Base-by-base conservation (phyloP, 64 coral and sea anemone species). In the Cladopsammia gracilis region DNA sequence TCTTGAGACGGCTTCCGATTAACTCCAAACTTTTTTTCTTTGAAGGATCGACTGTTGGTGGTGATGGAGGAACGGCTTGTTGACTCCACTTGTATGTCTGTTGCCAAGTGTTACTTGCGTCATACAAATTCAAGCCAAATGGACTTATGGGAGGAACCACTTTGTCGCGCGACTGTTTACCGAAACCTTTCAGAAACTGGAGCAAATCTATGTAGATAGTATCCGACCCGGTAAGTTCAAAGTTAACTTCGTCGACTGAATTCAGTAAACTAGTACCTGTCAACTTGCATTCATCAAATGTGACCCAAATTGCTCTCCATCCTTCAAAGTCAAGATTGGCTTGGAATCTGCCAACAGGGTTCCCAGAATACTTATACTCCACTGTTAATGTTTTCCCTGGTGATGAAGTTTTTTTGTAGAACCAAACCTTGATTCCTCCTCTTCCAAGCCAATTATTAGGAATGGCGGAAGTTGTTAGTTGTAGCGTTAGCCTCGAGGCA, bases 241-340 rank as follows among this genome's bases (percentile, higher is more conserved):
- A 49, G 25, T 25, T 42, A 75, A 83, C 48, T 7, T 46, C 58
- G 9, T 16, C 11, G 1, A 73, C 11, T 45, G 22, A 58, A 68
- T 3, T 5, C 5, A 16, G 0, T 78, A 45, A 86, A 18, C 44
- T 49, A 7, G 6, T 11, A 58, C 25, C 15, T n/a, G 58, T 42
- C 34, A 46, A 16, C 1, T 78, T 78, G 44, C 76, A 95, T 57
- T 95, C 93, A 10, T 7, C 4, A 50, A 87, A 96, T 25, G 18
- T 48, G 1, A 96, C 57, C 95, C 95, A 96, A 6, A 96, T 61
- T 51, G 66, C 53, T 89, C 95, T 81, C 95, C 95, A 96, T 2
- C 95, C 95, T 70, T 87, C 72, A 70, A 96, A 96, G 42, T 78
- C 70, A 10, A 96, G 69, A 20, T 58, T 58, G 3, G 45, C 79